Evolutionary conservation across 1,140 invertebrate species (phyloP), one percentile per base, ranked within the genome.

Genomic region (Atta texana): DNA sequence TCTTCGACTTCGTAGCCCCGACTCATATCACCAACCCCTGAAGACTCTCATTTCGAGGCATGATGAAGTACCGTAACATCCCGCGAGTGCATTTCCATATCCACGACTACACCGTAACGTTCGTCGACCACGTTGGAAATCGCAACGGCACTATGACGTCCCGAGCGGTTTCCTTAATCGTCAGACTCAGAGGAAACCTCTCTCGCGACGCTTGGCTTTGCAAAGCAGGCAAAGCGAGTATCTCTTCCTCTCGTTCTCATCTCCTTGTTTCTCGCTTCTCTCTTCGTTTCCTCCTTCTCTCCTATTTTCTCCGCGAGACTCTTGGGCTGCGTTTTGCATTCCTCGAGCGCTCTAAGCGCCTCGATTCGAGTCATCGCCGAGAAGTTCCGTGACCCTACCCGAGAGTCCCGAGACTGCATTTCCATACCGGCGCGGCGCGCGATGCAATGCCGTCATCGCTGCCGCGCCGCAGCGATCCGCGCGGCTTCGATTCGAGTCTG

Each of bases 11-110:
- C 39, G 31, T 69, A 81, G 21, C 31, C 31, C n/a, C 49, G 57
- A 31, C 24, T 28, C 69, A 55, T 69, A 75, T 64, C 55, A 55
- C 21, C 31, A n/a, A 74, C 64, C 55, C 66, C 63, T 51, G 57
- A 68, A 88, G 75, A 68, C 61, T 49, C 28, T 64, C 51, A 71
- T 71, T 72, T 68, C 75, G 85, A 53, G 49, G 53, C 85, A 88
- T 66, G 87, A 72, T 49, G 55, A 80, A 68, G 84, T 80, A 85
- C 85, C 85, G 85, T 88, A 85, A 80, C 74, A 61, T 86, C 86
- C 76, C 87, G 87, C 66, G 87, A 87, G 80, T 87, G 85, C 80
- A 84, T 82, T 81, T 78, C 87, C 71, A 87, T 86, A 71, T 64
- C 82, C 80, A 84, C 63, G 80, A 84, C 68, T 64, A 66, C 64